Evolutionary conservation across 2,888 invertebrate genomes (phyloP).

Genomic region (Andrena flavipes): DNA sequence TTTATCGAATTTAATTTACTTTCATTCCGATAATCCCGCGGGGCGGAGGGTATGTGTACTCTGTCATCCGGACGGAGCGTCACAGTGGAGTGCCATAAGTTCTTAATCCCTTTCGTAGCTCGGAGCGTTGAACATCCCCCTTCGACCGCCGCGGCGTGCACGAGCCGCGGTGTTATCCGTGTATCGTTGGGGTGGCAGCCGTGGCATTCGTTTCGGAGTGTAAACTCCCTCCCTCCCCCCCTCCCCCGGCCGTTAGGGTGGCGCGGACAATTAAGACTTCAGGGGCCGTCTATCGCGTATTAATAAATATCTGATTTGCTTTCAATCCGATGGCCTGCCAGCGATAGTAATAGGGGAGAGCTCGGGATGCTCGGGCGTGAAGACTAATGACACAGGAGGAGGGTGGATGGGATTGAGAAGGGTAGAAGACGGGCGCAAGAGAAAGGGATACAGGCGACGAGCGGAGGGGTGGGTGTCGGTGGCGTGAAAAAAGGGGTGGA

Average conservation of each 20-base stretch:
- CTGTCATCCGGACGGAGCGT: conserved; percentile 11
- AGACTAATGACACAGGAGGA: conserved; percentile 44
- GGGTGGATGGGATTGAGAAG: conserved; percentile 27
- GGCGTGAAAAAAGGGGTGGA: conserved; percentile 43
- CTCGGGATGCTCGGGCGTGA: conserved; percentile 17
- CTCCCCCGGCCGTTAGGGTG: conserved; percentile 11
- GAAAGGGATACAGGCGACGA: background rate
- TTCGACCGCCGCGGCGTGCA: conserved; percentile 6
- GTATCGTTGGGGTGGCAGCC: background rate
- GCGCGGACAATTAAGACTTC: conserved; percentile 63
- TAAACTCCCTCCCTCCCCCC: no score
- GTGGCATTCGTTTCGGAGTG: conserved; percentile 21
- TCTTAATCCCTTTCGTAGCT: conserved; percentile 55
- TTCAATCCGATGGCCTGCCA: conserved; percentile 48
- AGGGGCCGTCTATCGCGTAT: conserved; percentile 48
- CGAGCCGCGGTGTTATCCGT: conserved; percentile 19
- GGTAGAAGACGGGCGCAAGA: background rate
- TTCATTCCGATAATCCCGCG: conserved; percentile 25
- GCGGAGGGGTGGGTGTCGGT: background rate
- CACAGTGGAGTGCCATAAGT: conserved; percentile 40
- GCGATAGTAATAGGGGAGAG: conserved; percentile 8
- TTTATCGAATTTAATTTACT: conserved; percentile 40
- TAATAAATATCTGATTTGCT: conserved; percentile 73
- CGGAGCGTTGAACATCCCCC: conserved; percentile 32
- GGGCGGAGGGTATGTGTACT: conserved; percentile 37